Evolutionary conservation across 2,797 vertebrate genomes (phyloP), one percentile per base, ranked within the genome.

Genomic region (Miichthys miiuy): DNA sequence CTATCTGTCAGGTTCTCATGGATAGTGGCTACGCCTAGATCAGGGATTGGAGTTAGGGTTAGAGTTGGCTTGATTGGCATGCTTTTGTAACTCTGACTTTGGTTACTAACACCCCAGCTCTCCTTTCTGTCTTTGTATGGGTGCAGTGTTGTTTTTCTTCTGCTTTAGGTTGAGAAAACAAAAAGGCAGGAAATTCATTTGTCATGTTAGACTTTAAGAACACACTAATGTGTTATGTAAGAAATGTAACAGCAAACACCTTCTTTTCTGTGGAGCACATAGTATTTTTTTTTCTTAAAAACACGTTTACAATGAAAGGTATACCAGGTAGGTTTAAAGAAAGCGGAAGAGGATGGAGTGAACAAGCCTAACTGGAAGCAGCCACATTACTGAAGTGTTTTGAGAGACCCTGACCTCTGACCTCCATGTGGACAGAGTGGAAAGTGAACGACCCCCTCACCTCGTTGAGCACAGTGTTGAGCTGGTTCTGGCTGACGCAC

Each of bases 381-480:
- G 42, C 21, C 21, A 11, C 41, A 3, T 17, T 50, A 11, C 1
- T 48, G 9, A 42, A 23, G 66, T 66, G 2, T 2, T 20, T 55
- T 52, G 21, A n/a, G 23, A 55, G 9, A 18, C 42, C 16, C 20
- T 52, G 30, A 30, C 25, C n/a, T 25, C 23, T 56, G 51, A 48
- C 54, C 23, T 21, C 34, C 34, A 17, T 30, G 23, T 51, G 21
- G 55, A 58, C 13, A 16, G 9, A 51, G 9, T 7, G 12, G 4
- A 44, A 13, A 11, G 18, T 0, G 12, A 6, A 5, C 20, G 5
- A 41, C 10, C 16, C 9, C 52, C 79, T 42, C 84, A 96, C 94
- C 94, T 94, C 85, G 42, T 84, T 69, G 84, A 96, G 71, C 51
- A 95, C 30, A 4, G 67, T 66, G 1, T 92, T 85, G 71, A 94